phyloP scores from a whole-genome alignment of 2,888 invertebrate genomes.

The Microplitis deprimator region DNA sequence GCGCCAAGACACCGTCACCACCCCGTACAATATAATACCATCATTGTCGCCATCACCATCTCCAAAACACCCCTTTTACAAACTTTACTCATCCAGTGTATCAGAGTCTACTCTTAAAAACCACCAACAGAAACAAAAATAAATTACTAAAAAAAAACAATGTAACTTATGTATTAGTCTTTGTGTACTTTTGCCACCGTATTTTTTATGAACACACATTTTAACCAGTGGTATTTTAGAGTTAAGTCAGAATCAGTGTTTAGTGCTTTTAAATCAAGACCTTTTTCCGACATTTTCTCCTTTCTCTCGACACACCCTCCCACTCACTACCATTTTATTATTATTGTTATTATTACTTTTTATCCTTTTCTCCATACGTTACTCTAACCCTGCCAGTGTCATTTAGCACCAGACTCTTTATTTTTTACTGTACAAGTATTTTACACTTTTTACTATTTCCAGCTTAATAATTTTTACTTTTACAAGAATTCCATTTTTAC shows the following conservation, averaged over 20 bases:
- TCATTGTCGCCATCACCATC: not conserved
- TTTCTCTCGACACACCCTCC: slow-evolving; percentile 38
- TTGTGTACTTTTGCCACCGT: slow-evolving; percentile 11
- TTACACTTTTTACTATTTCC: not conserved
- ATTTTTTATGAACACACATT: slow-evolving; percentile 32
- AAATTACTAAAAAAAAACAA: not conserved
- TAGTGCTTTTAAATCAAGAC: slow-evolving; percentile 64
- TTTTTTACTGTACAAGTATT: not conserved
- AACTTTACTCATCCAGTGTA: slow-evolving; percentile 23
- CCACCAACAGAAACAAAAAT: not conserved
- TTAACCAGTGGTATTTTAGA: slow-evolving; percentile 57
- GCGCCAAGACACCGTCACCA: not conserved
- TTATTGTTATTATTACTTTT: slow-evolving; percentile 14
- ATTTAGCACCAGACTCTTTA: not conserved
- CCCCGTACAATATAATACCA: not conserved
- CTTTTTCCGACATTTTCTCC: slow-evolving; percentile 43
- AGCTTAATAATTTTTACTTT: not conserved
- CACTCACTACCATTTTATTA: slow-evolving; percentile 22
- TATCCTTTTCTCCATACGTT: slow-evolving; percentile 19
- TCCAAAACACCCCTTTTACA: slow-evolving; percentile 11
- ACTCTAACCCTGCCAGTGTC: slow-evolving; percentile 33
- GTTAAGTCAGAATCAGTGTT: slow-evolving; percentile 66
- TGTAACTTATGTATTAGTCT: not conserved
- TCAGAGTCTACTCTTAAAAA: not conserved
- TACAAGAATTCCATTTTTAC: too few relatives aligned